Base-by-base conservation (phyloP, 2,113 vertebrate genomes). In the Ariopsis seemanni region DNA sequence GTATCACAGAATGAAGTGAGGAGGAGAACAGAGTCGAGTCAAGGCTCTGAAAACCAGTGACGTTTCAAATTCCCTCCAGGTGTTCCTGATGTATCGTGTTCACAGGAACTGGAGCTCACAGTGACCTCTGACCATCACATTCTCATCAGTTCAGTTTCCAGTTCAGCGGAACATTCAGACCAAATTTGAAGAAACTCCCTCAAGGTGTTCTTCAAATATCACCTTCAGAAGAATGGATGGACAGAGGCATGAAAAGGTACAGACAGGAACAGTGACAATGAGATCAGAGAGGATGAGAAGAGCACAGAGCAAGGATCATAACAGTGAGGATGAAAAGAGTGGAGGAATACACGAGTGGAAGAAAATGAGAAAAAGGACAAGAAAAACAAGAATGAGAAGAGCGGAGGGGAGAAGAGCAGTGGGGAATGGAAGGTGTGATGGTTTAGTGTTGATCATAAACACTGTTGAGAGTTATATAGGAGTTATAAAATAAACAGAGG, bases 401-500 rank as follows among this genome's bases (percentile, higher is more conserved):
- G 58, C 17, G 1, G 4, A 48, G 71, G 17, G 34, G 17, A 5
- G 1, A 18, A 48, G 34, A 48, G 20, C 71, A n/a, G 25, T 1
- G 27, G 8, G 67, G 27, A 10, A 17, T 7, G 27, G 9, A 42
- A 17, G 1, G 34, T 72, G 34, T 42, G 27, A 6, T 69, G 12
- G 12, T 20, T 48, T 8, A 18, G 69, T 5, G 7, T 9, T 50
- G 72, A 75, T 52, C 75, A 14, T n/a, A 53, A 22, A 48, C 71
- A 52, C 72, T 42, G 15, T 14, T 7, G 71, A 50, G 1, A 34
- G 12, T 34, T 69, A 22, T 42, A 42, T 42, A 0, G 14, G 78
- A 48, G 80, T 89, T 88, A 82, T 65, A 53, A 87, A 71, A 85
- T 57, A 48, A 90, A 86, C 79, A 77, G 48, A 74, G 50, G 58